Base-by-base conservation (phyloP, 2,888 invertebrate genomes). In the Eupithecia pulchellata region DNA sequence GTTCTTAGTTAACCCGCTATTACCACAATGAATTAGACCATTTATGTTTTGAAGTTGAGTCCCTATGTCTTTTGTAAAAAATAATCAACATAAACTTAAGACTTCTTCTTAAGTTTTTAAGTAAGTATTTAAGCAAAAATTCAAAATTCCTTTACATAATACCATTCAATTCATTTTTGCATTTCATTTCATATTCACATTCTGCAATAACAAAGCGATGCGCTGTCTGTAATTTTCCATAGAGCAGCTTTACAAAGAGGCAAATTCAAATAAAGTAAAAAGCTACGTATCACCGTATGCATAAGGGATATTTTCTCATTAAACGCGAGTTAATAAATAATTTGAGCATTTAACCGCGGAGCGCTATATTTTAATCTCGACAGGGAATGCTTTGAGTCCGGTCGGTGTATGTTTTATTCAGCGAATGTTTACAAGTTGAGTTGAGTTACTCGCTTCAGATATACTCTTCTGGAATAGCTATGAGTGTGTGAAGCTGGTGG, bases 301-400 rank as follows among this genome's bases (percentile, higher is more conserved):
- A 79, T 75, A 80, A 76, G 74, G 74, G 74, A 77, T 77, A 85
- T 77, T 81, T 83, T 78, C 64, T 55, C 67, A 64, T 76, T 69
- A 57, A 83, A 84, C 87, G 86, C 84, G 80, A 83, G 82, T 89
- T 89, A 84, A 89, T 91, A 89, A 91, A 92, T 92, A 89, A 91
- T 91, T 90, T 88, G 83, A 87, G 83, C 84, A 86, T 89, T 79
- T 89, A 88, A 89, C 88, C 87, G 82, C 85, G 75, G 79, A 86
- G 86, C 81, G 87, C 90, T 89, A 91, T 92, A 91, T 92, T 92
- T 92, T 92, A 91, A 92, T 92, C 89, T 89, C 88, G 79, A 84
- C 86, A 86, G 84, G 84, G 85, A 52, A 85, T 82, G 89, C 90
- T 91, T 90, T 89, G 89, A 85, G 85, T 84, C 81, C 86, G 89